Conservation (phyloP, 2,113 vertebrate species). For the Pristiophorus japonicus region DNA sequence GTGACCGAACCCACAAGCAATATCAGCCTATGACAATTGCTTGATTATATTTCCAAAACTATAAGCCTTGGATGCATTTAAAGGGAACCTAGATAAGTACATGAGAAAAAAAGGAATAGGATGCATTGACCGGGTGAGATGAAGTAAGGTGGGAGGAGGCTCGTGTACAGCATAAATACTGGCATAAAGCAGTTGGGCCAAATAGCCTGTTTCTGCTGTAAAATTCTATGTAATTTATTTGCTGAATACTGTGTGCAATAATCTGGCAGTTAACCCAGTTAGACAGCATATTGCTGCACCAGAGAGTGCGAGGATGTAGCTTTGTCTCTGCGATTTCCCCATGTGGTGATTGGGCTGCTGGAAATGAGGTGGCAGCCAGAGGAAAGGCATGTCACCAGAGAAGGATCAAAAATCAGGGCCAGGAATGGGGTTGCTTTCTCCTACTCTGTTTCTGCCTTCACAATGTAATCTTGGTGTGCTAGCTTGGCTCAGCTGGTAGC, state of each 20-base stretch:
- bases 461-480: background rate
- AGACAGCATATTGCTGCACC: background rate
- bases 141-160: background rate
- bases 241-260: background rate
- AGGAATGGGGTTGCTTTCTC: background rate
- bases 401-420: background rate
- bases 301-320: background rate
- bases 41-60: slow-evolving; percentile 1
- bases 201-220: background rate
- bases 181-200: background rate
- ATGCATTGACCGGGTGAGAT: background rate
- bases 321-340: background rate
- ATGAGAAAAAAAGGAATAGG: background rate
- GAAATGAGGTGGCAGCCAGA: background rate
- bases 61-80: background rate
- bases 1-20: background rate
- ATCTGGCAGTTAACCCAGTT: background rate
- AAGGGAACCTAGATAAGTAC: background rate
- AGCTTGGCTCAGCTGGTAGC: background rate
- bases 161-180: background rate
- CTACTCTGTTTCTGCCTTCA: background rate
- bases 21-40: background rate
- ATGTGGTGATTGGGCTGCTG: background rate
- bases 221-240: background rate
- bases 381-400: background rate